Evolutionary conservation across 1,140 invertebrate species (phyloP).

Genomic region (Brachionus koreanus): DNA sequence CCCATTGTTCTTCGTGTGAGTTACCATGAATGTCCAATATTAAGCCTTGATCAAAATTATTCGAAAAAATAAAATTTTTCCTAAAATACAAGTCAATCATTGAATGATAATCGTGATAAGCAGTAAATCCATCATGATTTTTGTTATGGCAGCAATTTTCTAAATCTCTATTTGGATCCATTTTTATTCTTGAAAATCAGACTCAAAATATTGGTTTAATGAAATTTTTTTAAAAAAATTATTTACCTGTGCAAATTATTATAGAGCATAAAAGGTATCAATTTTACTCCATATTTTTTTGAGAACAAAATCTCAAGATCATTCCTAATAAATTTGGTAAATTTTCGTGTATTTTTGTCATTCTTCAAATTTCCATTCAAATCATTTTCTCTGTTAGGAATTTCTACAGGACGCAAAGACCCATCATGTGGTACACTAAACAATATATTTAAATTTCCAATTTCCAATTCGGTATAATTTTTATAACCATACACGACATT

Average conservation of each 20-base stretch:
- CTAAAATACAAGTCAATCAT: slow-evolving; percentile 17
- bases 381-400: not conserved
- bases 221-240: not conserved
- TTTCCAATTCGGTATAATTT: slow-evolving; percentile 17
- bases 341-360: slow-evolving; percentile 22
- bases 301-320: slow-evolving; percentile 15
- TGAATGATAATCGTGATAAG: slow-evolving; percentile 37
- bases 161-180: slow-evolving; percentile 38
- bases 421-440: slow-evolving; percentile 39
- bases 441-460: slow-evolving; percentile 7
- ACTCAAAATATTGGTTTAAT: not conserved
- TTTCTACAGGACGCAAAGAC: not conserved
- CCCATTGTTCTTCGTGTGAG: slow-evolving; percentile 44
- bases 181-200: slow-evolving; percentile 16
- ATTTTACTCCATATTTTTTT: not conserved
- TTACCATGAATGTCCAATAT: slow-evolving; percentile 47
- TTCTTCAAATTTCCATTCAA: slow-evolving; percentile 27
- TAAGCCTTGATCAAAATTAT: slow-evolving; percentile 28
- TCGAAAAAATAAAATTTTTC: not conserved
- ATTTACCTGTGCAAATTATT: slow-evolving; percentile 38
- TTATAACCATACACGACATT: not conserved
- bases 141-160: slow-evolving; percentile 5
- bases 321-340: not conserved
- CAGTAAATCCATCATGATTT: not conserved
- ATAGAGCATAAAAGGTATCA: not conserved